phyloP scores from a whole-genome alignment of 2,113 vertebrate species.

The Callipepla squamata region DNA sequence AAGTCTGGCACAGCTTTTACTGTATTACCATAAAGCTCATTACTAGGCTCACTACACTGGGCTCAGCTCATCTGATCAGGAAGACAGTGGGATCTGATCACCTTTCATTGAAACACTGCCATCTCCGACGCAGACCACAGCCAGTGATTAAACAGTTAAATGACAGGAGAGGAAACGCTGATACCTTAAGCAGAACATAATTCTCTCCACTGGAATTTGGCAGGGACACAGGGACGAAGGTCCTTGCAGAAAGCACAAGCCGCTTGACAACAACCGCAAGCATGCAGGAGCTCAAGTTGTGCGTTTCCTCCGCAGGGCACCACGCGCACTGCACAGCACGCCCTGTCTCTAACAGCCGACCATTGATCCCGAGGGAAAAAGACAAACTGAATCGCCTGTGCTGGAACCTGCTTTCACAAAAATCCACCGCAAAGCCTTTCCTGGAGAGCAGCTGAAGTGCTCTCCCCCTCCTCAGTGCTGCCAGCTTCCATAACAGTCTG shows the following conservation, averaged over 20 bases:
- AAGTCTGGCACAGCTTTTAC: background rate
- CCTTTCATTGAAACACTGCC: background rate
- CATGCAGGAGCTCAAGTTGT: background rate
- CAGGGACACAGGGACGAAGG: slow-evolving; percentile 8
- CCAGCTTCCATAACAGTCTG: background rate
- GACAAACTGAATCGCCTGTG: background rate
- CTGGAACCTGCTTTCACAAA: background rate
- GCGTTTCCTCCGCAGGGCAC: background rate
- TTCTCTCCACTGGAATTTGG: slow-evolving; percentile 67
- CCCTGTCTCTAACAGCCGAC: background rate
- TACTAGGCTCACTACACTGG: background rate
- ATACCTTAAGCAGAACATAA: slow-evolving; percentile 55
- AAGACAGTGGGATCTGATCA: background rate
- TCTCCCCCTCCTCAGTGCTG: background rate
- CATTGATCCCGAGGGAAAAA: background rate
- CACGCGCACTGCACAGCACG: background rate
- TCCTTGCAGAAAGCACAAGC: slow-evolving; percentile 9
- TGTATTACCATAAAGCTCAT: background rate
- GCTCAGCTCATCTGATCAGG: background rate
- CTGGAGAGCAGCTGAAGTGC: background rate
- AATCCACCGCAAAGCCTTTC: background rate
- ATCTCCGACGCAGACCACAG: background rate
- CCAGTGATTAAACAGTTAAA: slow-evolving; percentile 45
- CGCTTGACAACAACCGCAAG: slow-evolving; percentile 18
- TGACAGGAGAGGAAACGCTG: slow-evolving; percentile 45